Percentiles rank a stretch among this genome's conserved stretches.
Conservation (phyloP, 2,113 vertebrate species). For the Phyllostomus discolor region DNA sequence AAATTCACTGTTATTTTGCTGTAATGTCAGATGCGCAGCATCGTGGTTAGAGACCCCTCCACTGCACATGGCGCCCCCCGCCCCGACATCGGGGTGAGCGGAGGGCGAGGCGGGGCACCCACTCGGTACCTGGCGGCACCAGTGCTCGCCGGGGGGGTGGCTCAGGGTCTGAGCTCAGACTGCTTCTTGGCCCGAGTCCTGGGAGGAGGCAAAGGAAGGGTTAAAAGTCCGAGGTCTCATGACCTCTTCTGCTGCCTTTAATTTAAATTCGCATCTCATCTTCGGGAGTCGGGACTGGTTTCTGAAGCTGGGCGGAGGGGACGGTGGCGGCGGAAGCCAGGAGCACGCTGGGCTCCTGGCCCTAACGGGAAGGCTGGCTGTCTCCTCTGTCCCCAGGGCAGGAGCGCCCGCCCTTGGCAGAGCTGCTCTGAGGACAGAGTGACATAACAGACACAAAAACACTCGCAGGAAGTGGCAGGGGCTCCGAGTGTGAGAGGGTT, state of each 20-base stretch:
- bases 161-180: neutral
- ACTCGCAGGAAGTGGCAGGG: neutral
- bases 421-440: neutral
- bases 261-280: neutral
- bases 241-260: neutral
- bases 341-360: neutral
- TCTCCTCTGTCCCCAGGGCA: neutral
- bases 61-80: too few species aligned
- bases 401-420: neutral
- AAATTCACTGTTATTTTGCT: too few species aligned
- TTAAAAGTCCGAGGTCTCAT: rapidly evolving
- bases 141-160: too few species aligned
- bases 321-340: neutral
- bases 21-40: too few species aligned
- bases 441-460: neutral
- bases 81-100: rapidly evolving
- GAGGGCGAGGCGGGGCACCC: too few species aligned
- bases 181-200: rapidly evolving
- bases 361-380: too few species aligned
- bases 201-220: too few species aligned
- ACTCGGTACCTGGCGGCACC: rapidly evolving
- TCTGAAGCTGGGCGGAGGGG: neutral
- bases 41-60: too few species aligned
- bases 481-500: neutral
- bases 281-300: neutral